Evolutionary conservation across 2,797 vertebrate genomes (phyloP), one percentile per base, ranked within the genome.

Genomic region (Betta splendens): DNA sequence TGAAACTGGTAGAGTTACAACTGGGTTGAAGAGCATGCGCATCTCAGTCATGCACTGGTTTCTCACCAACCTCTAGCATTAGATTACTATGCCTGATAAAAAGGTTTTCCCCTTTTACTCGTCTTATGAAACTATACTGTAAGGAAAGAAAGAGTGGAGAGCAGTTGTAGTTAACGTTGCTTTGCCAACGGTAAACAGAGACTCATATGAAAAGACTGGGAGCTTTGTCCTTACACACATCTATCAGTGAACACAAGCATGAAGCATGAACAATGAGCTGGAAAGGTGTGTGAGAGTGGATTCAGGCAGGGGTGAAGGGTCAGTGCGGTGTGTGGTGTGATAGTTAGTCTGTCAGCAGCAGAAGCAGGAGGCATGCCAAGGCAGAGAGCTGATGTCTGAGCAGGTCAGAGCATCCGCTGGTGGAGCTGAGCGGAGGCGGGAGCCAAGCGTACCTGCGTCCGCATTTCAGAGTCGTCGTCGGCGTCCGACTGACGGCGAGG

Each of bases 11-110:
- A 75, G 29, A 40, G 38, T 26, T 20, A 35, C 28, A n/a, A 17
- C 28, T 25, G 29, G 17, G 39, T 73, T 55, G 66, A 36, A 45
- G 38, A 63, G 53, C 85, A 85, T 87, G 87, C 89, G 58, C 16
- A 37, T 64, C 61, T 75, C 62, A 72, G 37, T 52, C 72, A 83
- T 74, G 80, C 85, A 3, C 35, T 13, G 38, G 75, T 63, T 75
- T 80, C 68, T 84, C 94, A 98, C 96, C 92, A 95, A 98, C 96
- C 97, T 98, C 96, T 93, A 99, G 95, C 96, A 98, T 98, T 91
- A 97, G 95, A 94, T 98, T 96, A 95, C 95, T 96, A 94, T 98
- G 97, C 93, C 92, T 98, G 94, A 98, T 93, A 95, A 98, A 98
- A 86, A 98, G 93, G 91, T 95, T 95, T 90, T 97, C 96, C 91